These are phyloP conservation scores for Anthophora plumipes DNA, from an alignment of 2,888 invertebrate species.

Conservation along the genomic window DNA sequence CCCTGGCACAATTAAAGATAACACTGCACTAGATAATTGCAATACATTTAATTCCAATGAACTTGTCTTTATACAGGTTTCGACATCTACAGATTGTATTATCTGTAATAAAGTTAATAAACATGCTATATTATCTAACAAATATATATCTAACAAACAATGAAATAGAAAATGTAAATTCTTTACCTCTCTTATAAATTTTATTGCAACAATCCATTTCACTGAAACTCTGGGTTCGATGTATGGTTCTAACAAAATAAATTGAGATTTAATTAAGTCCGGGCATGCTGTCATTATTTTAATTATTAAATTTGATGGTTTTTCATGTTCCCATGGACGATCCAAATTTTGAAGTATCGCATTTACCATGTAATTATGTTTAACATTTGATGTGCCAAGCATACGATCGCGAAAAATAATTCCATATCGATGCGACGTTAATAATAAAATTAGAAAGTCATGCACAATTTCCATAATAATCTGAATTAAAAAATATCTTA, in stretches of 20 bases:
- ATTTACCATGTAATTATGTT: slow-evolving; percentile 87
- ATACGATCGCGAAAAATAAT: slow-evolving; percentile 90
- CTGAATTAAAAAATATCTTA: slow-evolving; percentile 62
- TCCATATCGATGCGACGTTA: slow-evolving; percentile 91
- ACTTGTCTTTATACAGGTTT: slow-evolving; percentile 84
- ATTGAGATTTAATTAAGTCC: slow-evolving; percentile 88
- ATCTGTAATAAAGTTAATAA: slow-evolving; percentile 68
- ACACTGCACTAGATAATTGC: slow-evolving; percentile 86
- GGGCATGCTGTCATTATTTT: slow-evolving; percentile 89
- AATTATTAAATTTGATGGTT: slow-evolving; percentile 88
- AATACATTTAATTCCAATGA: slow-evolving; percentile 84
- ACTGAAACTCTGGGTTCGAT: slow-evolving; percentile 86
- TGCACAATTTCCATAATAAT: slow-evolving; percentile 87
- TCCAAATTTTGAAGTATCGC: slow-evolving; percentile 88
- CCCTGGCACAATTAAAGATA: slow-evolving; percentile 85
- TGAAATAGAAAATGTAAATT: slow-evolving; percentile 17
- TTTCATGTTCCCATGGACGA: slow-evolving; percentile 89
- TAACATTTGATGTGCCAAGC: slow-evolving; percentile 87
- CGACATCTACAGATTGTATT: slow-evolving; percentile 75
- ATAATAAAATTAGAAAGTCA: slow-evolving; percentile 89
- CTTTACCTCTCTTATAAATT: slow-evolving; percentile 78
- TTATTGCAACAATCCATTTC: slow-evolving; percentile 80
- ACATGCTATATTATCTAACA: slow-evolving; percentile 2
- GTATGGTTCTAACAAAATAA: slow-evolving; percentile 87
- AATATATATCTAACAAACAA: slow-evolving; percentile 18